These are phyloP conservation scores for Echinometra lucunter DNA, from an alignment of 53 echinoderm and acorn worm genomes.

Conservation along the genomic window DNA sequence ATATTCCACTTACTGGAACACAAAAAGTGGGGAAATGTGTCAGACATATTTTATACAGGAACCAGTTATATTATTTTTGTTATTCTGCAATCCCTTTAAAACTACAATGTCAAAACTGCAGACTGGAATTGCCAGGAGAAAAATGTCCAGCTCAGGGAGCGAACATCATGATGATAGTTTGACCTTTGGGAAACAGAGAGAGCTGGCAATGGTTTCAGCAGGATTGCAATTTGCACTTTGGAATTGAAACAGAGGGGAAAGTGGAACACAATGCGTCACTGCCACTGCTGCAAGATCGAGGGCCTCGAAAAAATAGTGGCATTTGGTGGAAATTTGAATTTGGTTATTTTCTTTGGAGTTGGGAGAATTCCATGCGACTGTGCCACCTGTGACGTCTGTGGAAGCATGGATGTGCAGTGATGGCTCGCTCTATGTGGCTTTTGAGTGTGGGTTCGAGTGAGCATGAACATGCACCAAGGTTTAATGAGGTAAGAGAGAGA, in stretches of 20 bases:
- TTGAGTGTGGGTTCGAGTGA: not conserved
- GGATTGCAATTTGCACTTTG: constrained; percentile 44
- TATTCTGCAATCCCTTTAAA: not conserved
- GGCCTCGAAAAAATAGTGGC: constrained; percentile 9
- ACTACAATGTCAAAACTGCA: not conserved
- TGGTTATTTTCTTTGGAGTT: constrained; percentile 21
- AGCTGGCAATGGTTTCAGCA: not conserved
- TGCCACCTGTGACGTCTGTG: not conserved
- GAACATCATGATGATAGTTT: constrained; percentile 30
- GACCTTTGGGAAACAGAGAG: constrained; percentile 12
- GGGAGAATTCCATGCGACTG: not conserved
- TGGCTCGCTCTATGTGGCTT: not conserved
- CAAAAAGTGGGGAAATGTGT: no score
- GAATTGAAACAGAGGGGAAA: constrained; percentile 31
- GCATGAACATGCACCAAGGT: no score
- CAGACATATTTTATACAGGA: no score
- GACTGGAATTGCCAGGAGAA: constrained; percentile 17
- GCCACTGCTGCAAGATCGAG: not conserved
- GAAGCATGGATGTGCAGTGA: constrained; percentile 24
- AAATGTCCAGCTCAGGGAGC: not conserved
- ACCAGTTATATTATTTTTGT: no score
- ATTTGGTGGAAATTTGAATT: constrained; percentile 48
- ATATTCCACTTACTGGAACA: no score
- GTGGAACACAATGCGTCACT: constrained; percentile 21
- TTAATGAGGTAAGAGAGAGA: no score